Evolutionary conservation across 92 coral and sea anemone genomes (phyloP).

Genomic region (Isaurus tuberculatus): DNA sequence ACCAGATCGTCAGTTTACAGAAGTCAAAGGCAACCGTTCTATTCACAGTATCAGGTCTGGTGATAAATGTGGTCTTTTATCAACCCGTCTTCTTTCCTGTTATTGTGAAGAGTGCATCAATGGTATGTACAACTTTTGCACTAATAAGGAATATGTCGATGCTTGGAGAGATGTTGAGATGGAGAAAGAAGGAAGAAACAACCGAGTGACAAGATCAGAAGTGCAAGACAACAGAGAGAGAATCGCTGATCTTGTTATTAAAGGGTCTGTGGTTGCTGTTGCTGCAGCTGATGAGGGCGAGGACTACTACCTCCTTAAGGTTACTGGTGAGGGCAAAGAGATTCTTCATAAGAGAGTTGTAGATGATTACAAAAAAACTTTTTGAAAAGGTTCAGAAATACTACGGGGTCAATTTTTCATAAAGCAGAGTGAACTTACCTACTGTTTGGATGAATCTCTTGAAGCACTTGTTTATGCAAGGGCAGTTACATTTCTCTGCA

Average conservation of each 20-base stretch:
- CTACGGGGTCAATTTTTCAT: neutral
- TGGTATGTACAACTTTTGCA: neutral
- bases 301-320: conserved; percentile 24
- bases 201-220: neutral
- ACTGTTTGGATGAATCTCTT: neutral
- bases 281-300: neutral
- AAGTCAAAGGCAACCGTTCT: conserved; percentile 50
- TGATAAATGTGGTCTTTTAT: neutral
- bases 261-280: neutral
- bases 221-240: neutral
- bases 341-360: neutral
- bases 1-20: conserved; percentile 37
- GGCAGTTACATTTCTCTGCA: neutral
- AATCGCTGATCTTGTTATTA: neutral
- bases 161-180: neutral
- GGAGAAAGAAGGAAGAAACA: neutral
- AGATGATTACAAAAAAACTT: neutral
- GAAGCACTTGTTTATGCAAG: neutral
- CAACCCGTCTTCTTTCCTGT: neutral
- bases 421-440: neutral
- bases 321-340: neutral
- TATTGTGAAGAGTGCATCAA: neutral
- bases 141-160: neutral
- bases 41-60: conserved; percentile 53
- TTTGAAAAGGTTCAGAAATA: neutral